phyloP scores from a whole-genome alignment of 2,797 vertebrate genomes.

The Rhabdophis nuchalis region DNA sequence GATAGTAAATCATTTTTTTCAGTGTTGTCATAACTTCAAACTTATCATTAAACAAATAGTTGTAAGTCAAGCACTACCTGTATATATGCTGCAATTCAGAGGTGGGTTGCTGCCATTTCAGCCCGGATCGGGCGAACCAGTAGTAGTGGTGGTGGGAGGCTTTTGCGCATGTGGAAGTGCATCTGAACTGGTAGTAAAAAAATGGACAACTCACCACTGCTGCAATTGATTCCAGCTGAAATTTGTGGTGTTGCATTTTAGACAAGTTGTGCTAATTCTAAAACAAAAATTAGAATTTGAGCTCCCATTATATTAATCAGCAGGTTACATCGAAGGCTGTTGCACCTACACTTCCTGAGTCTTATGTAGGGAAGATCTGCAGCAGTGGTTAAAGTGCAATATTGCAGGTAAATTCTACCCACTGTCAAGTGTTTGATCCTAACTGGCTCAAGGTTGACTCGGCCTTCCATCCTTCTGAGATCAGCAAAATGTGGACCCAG shows the following conservation, averaged over 20 bases:
- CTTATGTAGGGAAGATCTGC: not conserved
- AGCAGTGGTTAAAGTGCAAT: not conserved
- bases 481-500: not conserved
- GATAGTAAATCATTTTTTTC: not conserved
- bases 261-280: conserved; percentile 22
- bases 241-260: conserved; percentile 53
- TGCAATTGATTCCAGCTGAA: conserved; percentile 36
- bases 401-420: not conserved
- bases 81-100: not conserved
- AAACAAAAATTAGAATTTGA: conserved; percentile 47
- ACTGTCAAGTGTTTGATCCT: not conserved
- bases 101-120: too few relatives aligned
- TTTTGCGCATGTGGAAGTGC: too few relatives aligned
- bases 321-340: conserved; percentile 32
- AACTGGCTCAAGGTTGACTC: not conserved
- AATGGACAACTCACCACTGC: not conserved
- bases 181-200: too few relatives aligned
- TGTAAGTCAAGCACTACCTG: not conserved
- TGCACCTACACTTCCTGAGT: not conserved
- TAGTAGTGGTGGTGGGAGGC: too few relatives aligned
- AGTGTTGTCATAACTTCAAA: not conserved
- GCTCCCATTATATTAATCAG: conserved; percentile 30
- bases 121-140: too few relatives aligned
- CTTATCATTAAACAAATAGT: not conserved
- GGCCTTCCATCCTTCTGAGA: not conserved